Conservation (phyloP, 2,797 vertebrate genomes). For the Chromis chromis region DNA sequence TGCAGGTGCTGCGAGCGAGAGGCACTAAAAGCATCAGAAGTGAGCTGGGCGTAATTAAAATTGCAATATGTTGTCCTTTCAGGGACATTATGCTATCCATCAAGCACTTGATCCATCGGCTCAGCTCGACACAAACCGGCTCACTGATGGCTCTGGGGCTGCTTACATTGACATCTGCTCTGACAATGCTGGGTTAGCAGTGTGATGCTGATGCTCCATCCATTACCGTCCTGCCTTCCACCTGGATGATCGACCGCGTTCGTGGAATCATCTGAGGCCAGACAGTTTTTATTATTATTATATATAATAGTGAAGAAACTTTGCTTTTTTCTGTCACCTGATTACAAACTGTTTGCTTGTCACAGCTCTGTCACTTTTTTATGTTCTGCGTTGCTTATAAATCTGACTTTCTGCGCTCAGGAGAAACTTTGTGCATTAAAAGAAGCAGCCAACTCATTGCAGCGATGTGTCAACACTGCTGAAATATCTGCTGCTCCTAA, state of each 20-base stretch:
- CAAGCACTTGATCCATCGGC: slow-evolving; percentile 68
- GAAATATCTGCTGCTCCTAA: too few relatives aligned
- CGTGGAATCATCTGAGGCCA: slow-evolving; percentile 27
- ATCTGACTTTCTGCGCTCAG: not conserved
- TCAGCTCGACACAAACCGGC: slow-evolving; percentile 31
- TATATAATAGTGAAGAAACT: slow-evolving; percentile 11
- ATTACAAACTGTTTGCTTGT: slow-evolving; percentile 20
- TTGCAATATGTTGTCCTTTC: slow-evolving; percentile 68
- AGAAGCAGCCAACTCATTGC: not conserved
- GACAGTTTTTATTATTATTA: not conserved
- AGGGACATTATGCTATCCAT: slow-evolving; percentile 69
- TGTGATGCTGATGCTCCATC: slow-evolving; percentile 43
- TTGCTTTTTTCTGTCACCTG: not conserved
- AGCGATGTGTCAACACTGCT: too few relatives aligned
- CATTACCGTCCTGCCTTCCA: slow-evolving; percentile 46
- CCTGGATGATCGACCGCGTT: slow-evolving; percentile 39
- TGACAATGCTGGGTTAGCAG: slow-evolving; percentile 51
- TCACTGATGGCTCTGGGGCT: slow-evolving; percentile 49
- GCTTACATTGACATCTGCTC: slow-evolving; percentile 55
- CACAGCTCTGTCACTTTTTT: not conserved
- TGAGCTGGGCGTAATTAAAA: slow-evolving; percentile 69
- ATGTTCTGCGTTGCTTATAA: not conserved
- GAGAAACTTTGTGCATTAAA: not conserved
- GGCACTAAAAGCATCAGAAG: slow-evolving; percentile 48
- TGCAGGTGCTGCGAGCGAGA: slow-evolving; percentile 6